These are phyloP conservation scores for Ceratosolen fusciceps DNA, from an alignment of 1,140 invertebrate species.

Conservation along the genomic window DNA sequence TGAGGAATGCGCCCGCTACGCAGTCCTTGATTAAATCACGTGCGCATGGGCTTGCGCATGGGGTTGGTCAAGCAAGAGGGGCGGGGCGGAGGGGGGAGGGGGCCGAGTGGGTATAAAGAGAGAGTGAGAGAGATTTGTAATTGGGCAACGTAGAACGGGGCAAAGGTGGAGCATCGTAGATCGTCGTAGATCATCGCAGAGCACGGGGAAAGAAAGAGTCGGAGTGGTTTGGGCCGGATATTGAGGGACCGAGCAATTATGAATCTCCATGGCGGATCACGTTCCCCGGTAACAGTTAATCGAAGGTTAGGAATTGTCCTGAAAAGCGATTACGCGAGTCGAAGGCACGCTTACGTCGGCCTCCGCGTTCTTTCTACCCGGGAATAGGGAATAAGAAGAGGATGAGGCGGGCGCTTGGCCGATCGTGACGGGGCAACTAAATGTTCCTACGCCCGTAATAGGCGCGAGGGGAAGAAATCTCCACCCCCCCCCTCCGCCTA, in stretches of 20 bases:
- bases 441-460: conserved; percentile 70
- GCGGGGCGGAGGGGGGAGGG: too few relatives aligned
- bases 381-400: neutral
- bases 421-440: conserved; percentile 69
- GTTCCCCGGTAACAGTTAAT: neutral
- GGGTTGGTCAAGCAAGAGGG: neutral
- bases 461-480: conserved; percentile 59
- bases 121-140: too few relatives aligned
- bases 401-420: conserved; percentile 59
- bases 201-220: too few relatives aligned
- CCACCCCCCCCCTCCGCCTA: too few relatives aligned
- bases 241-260: neutral
- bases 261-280: neutral
- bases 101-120: too few relatives aligned
- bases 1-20: neutral
- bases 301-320: neutral
- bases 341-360: neutral
- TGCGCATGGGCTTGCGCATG: neutral
- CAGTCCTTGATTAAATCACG: neutral
- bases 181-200: too few relatives aligned
- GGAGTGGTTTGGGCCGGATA: too few relatives aligned
- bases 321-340: neutral
- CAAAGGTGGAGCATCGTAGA: too few relatives aligned
- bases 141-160: too few relatives aligned
- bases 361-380: neutral